Evolutionary conservation across 2,113 vertebrate genomes (phyloP).

Genomic region (Eupsittula cactorum): DNA sequence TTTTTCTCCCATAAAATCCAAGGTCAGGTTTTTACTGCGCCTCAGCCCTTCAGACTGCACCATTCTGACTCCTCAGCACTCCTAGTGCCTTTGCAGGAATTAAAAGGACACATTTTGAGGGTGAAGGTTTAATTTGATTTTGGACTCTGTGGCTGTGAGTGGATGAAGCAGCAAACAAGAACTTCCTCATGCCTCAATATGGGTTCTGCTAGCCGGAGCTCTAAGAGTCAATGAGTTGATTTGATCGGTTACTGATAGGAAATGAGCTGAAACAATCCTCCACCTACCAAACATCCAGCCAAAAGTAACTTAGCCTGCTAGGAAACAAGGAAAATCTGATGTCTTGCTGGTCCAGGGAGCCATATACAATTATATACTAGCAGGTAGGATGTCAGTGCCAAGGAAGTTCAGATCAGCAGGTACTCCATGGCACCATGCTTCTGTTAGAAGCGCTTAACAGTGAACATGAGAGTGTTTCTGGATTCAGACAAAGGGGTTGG

Average conservation of each 20-base stretch:
- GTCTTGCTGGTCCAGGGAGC: neutral
- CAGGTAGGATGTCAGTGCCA: neutral
- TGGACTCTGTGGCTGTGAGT: neutral
- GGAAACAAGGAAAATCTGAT: neutral
- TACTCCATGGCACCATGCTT: neutral
- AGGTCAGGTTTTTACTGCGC: neutral
- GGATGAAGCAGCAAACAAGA: constrained; percentile 38
- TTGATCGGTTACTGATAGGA: neutral
- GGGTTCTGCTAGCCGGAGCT: neutral
- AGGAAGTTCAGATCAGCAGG: neutral
- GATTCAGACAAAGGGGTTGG: neutral
- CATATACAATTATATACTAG: neutral
- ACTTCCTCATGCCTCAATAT: neutral
- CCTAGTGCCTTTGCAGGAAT: neutral
- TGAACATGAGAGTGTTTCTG: neutral
- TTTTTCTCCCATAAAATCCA: constrained; percentile 44
- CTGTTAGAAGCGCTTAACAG: neutral
- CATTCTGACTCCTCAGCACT: constrained; percentile 49
- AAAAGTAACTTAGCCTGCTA: neutral
- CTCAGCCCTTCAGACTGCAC: neutral
- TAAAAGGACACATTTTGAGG: constrained; percentile 44
- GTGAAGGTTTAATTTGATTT: constrained; percentile 29
- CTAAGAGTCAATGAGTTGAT: neutral
- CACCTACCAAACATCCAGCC: neutral
- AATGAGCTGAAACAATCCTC: constrained; percentile 5